Evolutionary conservation across 2,888 invertebrate species (phyloP), one percentile per base, ranked within the genome.

Genomic region (Papilio demoleus): DNA sequence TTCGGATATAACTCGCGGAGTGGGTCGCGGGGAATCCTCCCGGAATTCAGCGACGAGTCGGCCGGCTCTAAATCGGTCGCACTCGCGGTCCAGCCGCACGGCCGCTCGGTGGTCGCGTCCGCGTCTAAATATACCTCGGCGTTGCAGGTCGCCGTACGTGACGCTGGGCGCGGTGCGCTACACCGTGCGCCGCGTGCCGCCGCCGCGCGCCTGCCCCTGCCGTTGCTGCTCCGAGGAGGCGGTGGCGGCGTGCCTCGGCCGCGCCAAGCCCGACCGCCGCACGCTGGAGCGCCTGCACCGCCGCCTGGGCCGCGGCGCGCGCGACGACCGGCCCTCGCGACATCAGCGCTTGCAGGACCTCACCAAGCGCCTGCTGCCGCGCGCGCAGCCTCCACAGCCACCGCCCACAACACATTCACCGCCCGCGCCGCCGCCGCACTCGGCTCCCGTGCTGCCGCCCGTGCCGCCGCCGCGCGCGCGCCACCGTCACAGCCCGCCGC

Each of bases 251-350:
- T 92, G 92, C 88, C 89, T 90, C 81, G 88, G 88, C 84, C 92
- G 90, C 86, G 89, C 88, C 81, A 86, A 87, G 85, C 90, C 90
- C 79, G 91, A 90, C 81, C 88, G 90, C 88, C 94, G 95, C 94
- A 95, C 95, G 86, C 95, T 96, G 95, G 97, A 97, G 93, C 96
- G 96, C 79, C 93, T 96, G 89, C 96, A 96, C 85, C 96, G 95
- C 88, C 95, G 96, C 86, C 95, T 96, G 93, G 95, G 94, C 85
- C 89, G 90, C 86, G 88, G 89, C 84, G 83, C 88, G 81, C 87
- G 90, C 83, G 88, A 90, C 87, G 90, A 90, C 85, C 88, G 89
- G 85, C 88, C 89, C 86, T 85, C 86, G 85, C 89, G 92, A 82
- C 89, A 94, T 81, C 95, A 95, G 82, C 95, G 95, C 86, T 94